A percentile compares a stretch with the other conserved stretches of the same genome.
These are phyloP conservation scores for Otolemur crassicaudatus DNA, from an alignment of 2,797 vertebrate genomes.

Conservation along the genomic window DNA sequence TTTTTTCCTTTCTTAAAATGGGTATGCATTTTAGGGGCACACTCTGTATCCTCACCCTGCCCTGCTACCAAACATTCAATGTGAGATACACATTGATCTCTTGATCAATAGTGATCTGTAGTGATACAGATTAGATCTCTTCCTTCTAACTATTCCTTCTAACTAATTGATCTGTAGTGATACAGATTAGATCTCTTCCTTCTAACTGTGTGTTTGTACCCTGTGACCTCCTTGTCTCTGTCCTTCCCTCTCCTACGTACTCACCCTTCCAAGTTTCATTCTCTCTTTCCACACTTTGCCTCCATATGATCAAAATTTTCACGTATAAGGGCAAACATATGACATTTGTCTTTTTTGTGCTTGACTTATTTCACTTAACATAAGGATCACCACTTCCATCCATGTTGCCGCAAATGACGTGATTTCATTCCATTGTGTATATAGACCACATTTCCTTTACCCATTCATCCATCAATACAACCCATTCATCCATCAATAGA, in stretches of 20 bases:
- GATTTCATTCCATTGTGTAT: not conserved
- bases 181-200: too few species aligned
- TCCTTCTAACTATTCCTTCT: too few species aligned
- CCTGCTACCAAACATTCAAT: too few species aligned
- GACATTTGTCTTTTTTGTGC: not conserved
- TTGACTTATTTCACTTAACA: not conserved
- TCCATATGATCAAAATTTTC: not conserved
- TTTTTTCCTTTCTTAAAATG: too few species aligned
- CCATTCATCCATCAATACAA: not conserved
- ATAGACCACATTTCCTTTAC: not conserved
- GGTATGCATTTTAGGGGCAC: too few species aligned
- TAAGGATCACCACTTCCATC: not conserved
- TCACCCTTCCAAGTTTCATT: not conserved
- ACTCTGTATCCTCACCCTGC: too few species aligned
- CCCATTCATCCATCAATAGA: not conserved
- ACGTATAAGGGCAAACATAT: not conserved
- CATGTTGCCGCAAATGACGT: not conserved
- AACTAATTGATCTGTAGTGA: too few species aligned
- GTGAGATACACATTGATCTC: too few species aligned
- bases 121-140: too few species aligned
- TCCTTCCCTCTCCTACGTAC: not conserved
- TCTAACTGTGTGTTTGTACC: too few species aligned
- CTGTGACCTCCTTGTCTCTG: not conserved
- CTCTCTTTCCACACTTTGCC: not conserved
- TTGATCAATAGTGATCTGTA: too few species aligned